phyloP scores from a whole-genome alignment of 2,797 vertebrate genomes.

The Hypotaenidia okinawae region DNA sequence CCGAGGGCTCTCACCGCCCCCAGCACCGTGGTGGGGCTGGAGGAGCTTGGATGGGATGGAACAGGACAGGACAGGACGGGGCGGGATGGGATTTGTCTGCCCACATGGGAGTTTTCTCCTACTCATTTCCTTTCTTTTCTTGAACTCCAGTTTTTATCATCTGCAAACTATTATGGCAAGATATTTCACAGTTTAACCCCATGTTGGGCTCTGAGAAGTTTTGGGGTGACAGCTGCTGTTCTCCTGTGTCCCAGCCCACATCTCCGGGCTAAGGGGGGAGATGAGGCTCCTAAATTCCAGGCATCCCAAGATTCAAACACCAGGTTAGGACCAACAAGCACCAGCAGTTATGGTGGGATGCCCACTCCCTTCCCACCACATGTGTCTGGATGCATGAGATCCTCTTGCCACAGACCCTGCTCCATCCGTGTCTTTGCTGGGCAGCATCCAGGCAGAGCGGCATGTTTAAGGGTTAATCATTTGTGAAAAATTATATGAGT shows the following conservation, averaged over 20 bases:
- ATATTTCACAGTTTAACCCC: constrained; percentile 49
- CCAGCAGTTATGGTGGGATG: rapidly evolving
- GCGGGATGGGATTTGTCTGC: not conserved
- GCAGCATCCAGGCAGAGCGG: not conserved
- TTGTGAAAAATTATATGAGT: not conserved
- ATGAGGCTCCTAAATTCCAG: not conserved
- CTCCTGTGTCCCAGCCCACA: rapidly evolving
- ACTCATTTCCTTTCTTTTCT: constrained; percentile 58
- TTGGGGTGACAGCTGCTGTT: not conserved
- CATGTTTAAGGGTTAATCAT: not conserved
- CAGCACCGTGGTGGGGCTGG: not conserved
- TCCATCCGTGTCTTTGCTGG: rapidly evolving
- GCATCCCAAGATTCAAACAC: not conserved
- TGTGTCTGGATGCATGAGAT: not conserved
- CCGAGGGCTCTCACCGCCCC: not conserved
- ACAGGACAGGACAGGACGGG: not conserved
- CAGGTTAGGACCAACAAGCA: not conserved
- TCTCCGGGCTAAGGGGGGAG: not conserved
- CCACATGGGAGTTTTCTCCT: constrained; percentile 2
- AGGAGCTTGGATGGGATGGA: not conserved
- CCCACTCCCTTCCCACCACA: rapidly evolving
- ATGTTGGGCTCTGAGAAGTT: not conserved
- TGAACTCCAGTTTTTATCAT: constrained; percentile 23
- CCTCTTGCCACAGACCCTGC: rapidly evolving
- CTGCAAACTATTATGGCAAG: constrained; percentile 2